Conservation (phyloP, 2,888 invertebrate species). For the Andrena dorsata region DNA sequence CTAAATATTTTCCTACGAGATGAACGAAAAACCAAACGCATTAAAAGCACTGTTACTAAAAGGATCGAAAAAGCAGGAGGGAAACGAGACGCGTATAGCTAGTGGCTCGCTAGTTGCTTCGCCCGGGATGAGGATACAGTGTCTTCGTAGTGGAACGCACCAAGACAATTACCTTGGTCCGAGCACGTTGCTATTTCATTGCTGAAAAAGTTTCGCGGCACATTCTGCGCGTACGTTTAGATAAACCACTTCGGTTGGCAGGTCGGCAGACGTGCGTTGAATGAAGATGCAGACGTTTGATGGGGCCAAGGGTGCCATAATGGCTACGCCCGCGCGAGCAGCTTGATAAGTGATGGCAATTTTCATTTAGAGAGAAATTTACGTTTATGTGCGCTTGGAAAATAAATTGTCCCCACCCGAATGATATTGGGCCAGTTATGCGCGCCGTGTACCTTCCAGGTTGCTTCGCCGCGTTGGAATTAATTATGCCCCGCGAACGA, state of each 20-base stretch:
- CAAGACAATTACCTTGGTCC: constrained; percentile 14
- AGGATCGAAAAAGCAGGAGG: background rate
- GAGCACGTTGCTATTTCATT: constrained; percentile 47
- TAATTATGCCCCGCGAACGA: background rate
- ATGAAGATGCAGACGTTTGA: constrained; percentile 49
- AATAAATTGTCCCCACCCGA: constrained; percentile 8
- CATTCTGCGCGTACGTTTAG: constrained; percentile 63
- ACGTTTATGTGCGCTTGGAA: constrained; percentile 7
- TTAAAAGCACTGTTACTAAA: too few species aligned
- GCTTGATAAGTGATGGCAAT: constrained; percentile 36
- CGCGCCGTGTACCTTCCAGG: background rate
- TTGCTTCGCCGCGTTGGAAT: background rate
- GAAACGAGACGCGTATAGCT: background rate
- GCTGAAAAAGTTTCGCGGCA: constrained; percentile 56
- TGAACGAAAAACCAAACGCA: too few species aligned
- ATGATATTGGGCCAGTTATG: background rate
- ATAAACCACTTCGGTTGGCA: constrained; percentile 69
- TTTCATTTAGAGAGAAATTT: constrained; percentile 45
- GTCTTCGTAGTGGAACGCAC: background rate
- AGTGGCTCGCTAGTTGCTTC: background rate
- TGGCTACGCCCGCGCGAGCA: background rate
- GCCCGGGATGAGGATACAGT: background rate
- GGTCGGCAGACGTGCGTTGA: constrained; percentile 68
- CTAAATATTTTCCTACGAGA: too few species aligned
- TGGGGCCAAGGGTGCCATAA: constrained; percentile 23